Conservation (phyloP, 2,888 invertebrate species). For the Pyrocoelia pectoralis region DNA sequence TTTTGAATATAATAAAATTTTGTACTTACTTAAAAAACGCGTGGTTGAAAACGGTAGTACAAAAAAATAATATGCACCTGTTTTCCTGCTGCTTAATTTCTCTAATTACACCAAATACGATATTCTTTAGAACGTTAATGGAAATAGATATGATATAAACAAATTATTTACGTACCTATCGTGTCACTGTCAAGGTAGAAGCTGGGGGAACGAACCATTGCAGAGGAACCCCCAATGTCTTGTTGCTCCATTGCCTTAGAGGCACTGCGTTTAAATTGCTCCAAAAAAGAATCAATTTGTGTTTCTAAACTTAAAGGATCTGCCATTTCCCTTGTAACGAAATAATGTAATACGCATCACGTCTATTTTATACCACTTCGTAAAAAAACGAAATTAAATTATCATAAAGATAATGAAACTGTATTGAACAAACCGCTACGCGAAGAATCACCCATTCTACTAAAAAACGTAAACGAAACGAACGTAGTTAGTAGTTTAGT, state of each 20-base stretch:
- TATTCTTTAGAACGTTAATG: background rate
- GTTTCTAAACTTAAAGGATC: constrained; percentile 78
- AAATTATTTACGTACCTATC: constrained; percentile 44
- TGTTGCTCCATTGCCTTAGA: constrained; percentile 70
- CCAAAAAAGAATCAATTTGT: constrained; percentile 85
- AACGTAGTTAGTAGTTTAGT: constrained; percentile 2
- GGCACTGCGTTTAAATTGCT: constrained; percentile 82
- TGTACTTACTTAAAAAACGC: background rate
- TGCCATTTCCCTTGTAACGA: constrained; percentile 56
- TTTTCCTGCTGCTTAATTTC: background rate
- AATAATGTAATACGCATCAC: constrained; percentile 12
- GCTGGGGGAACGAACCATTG: constrained; percentile 45
- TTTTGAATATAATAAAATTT: too few species aligned
- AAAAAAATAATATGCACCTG: background rate
- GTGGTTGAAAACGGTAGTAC: background rate
- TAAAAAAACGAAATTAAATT: constrained; percentile 7
- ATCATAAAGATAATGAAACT: background rate
- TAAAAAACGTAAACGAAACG: background rate
- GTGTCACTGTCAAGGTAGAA: constrained; percentile 51
- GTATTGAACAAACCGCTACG: background rate
- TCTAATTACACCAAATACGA: background rate
- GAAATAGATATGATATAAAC: background rate
- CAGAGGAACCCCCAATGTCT: constrained; percentile 32
- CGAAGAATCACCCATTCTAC: constrained; percentile 7
- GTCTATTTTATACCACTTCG: constrained; percentile 19